These are phyloP conservation scores for Sesamia nonagrioides DNA, from an alignment of 1,140 invertebrate genomes.

Conservation along the genomic window DNA sequence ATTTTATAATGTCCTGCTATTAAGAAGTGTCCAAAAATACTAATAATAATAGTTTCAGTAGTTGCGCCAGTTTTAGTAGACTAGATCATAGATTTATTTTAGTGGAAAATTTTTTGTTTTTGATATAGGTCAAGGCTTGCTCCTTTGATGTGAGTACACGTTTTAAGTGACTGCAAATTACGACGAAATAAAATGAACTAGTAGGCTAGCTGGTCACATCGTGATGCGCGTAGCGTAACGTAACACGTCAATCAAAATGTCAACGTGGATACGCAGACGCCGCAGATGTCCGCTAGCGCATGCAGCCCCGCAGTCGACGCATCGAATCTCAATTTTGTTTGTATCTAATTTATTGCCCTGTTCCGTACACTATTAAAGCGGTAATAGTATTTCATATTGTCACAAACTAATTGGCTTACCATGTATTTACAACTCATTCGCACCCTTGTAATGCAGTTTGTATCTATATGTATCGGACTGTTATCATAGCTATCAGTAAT, in stretches of 20 bases:
- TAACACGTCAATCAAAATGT: slow-evolving; percentile 74
- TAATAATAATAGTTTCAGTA: too few relatives aligned
- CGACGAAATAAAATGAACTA: slow-evolving; percentile 61
- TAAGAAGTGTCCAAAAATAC: background rate
- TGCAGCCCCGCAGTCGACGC: slow-evolving; percentile 10
- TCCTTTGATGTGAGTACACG: slow-evolving; percentile 52
- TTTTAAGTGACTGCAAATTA: slow-evolving; percentile 55
- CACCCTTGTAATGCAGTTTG: background rate
- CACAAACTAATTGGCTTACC: slow-evolving; percentile 3
- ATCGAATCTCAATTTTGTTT: slow-evolving; percentile 32
- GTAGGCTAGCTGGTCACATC: slow-evolving; percentile 55
- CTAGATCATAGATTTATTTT: slow-evolving; percentile 34
- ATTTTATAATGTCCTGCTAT: slow-evolving; percentile 14
- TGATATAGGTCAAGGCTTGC: slow-evolving; percentile 66
- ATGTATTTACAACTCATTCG: background rate
- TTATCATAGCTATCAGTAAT: slow-evolving; percentile 22
- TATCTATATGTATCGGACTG: background rate
- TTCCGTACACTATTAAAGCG: slow-evolving; percentile 5
- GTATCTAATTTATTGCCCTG: slow-evolving; percentile 19
- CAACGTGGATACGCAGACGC: slow-evolving; percentile 58
- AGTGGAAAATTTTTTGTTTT: slow-evolving; percentile 45
- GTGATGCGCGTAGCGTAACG: slow-evolving; percentile 56
- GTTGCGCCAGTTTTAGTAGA: slow-evolving; percentile 9
- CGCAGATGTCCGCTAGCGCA: slow-evolving; percentile 26
- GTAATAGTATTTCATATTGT: background rate